A percentile compares a stretch with the other conserved stretches of the same genome.
phyloP scores from a whole-genome alignment of 2,113 vertebrate genomes.

The Montifringilla adamsi region DNA sequence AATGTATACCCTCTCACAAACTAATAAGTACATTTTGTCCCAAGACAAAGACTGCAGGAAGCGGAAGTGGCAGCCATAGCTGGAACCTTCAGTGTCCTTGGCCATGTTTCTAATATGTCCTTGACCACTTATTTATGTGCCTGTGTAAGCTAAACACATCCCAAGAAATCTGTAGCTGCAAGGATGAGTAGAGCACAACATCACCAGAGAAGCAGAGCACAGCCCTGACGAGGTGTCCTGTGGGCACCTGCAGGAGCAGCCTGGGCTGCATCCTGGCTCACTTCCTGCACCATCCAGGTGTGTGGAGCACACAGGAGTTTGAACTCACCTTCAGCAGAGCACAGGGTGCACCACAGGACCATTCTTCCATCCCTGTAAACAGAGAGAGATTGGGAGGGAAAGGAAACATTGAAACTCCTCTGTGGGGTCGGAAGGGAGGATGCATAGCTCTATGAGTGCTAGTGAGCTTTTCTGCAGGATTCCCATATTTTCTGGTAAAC shows the following conservation, averaged over 20 bases:
- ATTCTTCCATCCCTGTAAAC: background rate
- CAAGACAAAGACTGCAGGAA: background rate
- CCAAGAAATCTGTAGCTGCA: background rate
- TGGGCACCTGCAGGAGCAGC: background rate
- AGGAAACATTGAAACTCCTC: background rate
- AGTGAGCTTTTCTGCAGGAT: background rate
- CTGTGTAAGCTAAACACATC: background rate
- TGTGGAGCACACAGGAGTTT: background rate
- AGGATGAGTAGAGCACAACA: background rate
- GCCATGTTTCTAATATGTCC: background rate
- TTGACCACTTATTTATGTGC: background rate
- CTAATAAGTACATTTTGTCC: background rate
- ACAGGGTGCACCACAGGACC: background rate
- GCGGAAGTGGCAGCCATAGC: background rate
- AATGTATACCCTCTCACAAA: background rate
- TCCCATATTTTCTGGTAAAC: background rate
- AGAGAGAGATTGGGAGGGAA: background rate
- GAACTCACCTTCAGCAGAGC: background rate
- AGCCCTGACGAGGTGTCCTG: background rate
- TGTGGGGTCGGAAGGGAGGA: background rate
- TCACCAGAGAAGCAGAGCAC: rapidly evolving
- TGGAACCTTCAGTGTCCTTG: background rate
- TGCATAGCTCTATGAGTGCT: background rate
- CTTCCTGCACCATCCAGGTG: background rate
- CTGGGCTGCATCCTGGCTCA: background rate